Conservation (phyloP, 2,888 invertebrate species). For the Heteromyza rotundicornis region DNA sequence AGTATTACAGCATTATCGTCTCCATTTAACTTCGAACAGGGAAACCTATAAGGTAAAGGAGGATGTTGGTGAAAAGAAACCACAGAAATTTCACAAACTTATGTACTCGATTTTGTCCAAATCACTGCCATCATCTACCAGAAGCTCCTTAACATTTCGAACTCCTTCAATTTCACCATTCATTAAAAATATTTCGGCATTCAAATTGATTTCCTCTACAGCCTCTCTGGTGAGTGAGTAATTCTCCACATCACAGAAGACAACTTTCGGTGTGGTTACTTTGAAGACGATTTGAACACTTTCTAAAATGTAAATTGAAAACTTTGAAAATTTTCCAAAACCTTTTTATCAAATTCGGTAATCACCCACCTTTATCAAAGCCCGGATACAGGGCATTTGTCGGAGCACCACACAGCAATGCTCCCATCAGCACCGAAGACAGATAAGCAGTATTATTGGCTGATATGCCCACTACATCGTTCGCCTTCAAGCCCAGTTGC, state of each 20-base stretch:
- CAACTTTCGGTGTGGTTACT: slow-evolving; percentile 51
- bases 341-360: too few species aligned
- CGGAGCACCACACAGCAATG: slow-evolving; percentile 48
- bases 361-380: slow-evolving; percentile 46
- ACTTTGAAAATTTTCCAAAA: too few species aligned
- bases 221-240: slow-evolving; percentile 41
- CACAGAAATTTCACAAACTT: slow-evolving; percentile 19
- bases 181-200: slow-evolving; percentile 43
- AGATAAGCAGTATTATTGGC: slow-evolving; percentile 47
- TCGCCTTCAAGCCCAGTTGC: slow-evolving; percentile 35
- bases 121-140: slow-evolving; percentile 29
- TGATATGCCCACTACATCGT: slow-evolving; percentile 52
- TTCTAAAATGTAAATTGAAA: too few species aligned
- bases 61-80: slow-evolving; percentile 33
- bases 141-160: slow-evolving; percentile 37
- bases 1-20: slow-evolving; percentile 53
- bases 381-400: slow-evolving; percentile 47
- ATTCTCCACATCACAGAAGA: slow-evolving; percentile 54
- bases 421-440: slow-evolving; percentile 48
- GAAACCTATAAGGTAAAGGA: slow-evolving; percentile 28
- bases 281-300: slow-evolving; percentile 48
- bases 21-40: slow-evolving; percentile 36
- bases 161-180: slow-evolving; percentile 45
- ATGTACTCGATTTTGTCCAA: slow-evolving; percentile 13
- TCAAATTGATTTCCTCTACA: slow-evolving; percentile 37